A percentile compares a stretch with the other conserved stretches of the same genome.
phyloP scores from a whole-genome alignment of 2,797 vertebrate species.

The Mionectes olivaceus region DNA sequence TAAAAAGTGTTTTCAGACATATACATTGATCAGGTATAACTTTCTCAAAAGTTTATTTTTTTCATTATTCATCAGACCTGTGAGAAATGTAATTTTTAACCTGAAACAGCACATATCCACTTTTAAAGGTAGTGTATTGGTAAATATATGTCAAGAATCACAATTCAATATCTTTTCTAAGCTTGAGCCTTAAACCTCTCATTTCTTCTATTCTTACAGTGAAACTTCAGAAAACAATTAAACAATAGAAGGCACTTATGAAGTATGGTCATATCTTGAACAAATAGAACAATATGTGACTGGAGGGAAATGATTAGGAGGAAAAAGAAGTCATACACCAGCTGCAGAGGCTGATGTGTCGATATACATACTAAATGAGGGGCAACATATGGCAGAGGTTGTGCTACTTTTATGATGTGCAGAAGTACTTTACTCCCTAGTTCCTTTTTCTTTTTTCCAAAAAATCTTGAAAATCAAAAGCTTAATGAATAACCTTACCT shows the following conservation, averaged over 20 bases:
- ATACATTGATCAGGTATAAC: not conserved
- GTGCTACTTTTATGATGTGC: not conserved
- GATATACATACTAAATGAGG: not conserved
- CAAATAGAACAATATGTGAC: not conserved
- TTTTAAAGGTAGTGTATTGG: not conserved
- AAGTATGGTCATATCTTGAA: not conserved
- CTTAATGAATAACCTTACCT: not conserved
- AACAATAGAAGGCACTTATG: not conserved
- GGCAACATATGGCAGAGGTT: not conserved
- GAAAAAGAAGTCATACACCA: not conserved
- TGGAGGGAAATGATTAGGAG: not conserved
- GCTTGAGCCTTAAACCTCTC: not conserved
- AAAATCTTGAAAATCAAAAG: conserved; percentile 37
- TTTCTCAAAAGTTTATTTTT: not conserved
- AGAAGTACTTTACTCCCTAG: not conserved
- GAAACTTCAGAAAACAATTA: not conserved
- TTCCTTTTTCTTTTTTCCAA: not conserved
- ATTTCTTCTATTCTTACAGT: not conserved
- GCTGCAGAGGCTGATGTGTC: not conserved
- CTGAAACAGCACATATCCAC: not conserved
- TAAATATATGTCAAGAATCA: not conserved
- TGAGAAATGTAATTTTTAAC: not conserved
- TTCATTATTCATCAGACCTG: not conserved
- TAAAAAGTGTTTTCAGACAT: not conserved
- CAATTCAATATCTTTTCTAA: not conserved